Evolutionary conservation across 2,113 vertebrate genomes (phyloP).

Genomic region (Gallinago media): DNA sequence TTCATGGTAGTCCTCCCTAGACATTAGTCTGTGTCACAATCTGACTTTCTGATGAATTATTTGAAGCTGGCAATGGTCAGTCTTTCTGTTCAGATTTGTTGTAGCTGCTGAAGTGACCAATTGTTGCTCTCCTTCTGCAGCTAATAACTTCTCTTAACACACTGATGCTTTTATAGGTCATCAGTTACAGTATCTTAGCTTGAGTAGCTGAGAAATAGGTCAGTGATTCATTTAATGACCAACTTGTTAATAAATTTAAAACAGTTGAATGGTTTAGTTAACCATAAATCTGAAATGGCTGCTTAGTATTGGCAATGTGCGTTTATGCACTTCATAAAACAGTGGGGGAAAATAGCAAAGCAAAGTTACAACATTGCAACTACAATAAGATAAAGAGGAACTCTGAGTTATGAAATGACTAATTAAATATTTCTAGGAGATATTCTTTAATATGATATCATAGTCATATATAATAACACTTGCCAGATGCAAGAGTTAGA

Average conservation of each 20-base stretch:
- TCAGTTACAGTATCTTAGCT: background rate
- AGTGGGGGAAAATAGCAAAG: background rate
- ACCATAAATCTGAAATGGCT: background rate
- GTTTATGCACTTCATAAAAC: background rate
- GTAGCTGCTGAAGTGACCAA: background rate
- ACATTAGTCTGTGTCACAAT: background rate
- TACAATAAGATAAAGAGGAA: background rate
- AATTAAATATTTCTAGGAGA: background rate
- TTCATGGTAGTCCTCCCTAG: background rate
- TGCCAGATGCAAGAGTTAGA: background rate
- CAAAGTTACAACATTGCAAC: background rate
- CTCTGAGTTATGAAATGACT: background rate
- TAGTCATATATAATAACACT: background rate
- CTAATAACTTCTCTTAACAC: background rate
- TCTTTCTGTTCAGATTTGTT: background rate
- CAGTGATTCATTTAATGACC: slow-evolving; percentile 27
- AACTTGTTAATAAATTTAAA: slow-evolving; percentile 10
- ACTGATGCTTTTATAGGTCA: slow-evolving; percentile 24
- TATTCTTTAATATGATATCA: background rate
- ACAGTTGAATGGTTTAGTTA: background rate
- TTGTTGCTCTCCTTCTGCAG: background rate
- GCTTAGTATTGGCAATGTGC: background rate
- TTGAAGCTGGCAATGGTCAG: background rate
- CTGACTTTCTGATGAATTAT: background rate
- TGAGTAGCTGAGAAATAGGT: slow-evolving; percentile 31